These are phyloP conservation scores for Poecile atricapillus DNA, from an alignment of 2,113 vertebrate species.

Conservation along the genomic window DNA sequence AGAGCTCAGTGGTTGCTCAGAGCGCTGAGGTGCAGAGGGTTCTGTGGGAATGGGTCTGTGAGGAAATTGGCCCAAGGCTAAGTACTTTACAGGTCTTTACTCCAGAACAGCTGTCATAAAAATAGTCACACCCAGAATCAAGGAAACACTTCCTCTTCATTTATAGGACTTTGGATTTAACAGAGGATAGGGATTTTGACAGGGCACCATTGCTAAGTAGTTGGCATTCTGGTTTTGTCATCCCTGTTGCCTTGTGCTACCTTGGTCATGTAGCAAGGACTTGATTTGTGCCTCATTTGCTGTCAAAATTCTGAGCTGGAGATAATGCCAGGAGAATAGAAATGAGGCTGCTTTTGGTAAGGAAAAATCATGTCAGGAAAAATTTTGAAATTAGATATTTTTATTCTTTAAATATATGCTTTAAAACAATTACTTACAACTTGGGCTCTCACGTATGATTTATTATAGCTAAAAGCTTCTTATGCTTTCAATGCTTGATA, in stretches of 20 bases:
- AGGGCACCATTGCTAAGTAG: neutral
- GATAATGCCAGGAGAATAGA: neutral
- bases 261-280: neutral
- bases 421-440: neutral
- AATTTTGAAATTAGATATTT: neutral
- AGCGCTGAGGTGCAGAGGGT: neutral
- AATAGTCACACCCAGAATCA: neutral
- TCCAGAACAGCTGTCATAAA: neutral
- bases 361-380: neutral
- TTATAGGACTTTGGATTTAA: neutral
- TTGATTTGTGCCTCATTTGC: neutral
- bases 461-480: neutral
- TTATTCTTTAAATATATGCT: neutral
- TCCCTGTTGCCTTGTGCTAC: neutral
- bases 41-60: neutral
- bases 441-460: neutral
- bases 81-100: neutral
- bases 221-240: neutral
- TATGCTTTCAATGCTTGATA: neutral
- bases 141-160: neutral
- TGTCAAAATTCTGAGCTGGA: neutral
- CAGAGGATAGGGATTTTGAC: neutral
- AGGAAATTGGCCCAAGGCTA: neutral
- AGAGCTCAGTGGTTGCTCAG: neutral
- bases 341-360: neutral